Evolutionary conservation across 2,797 vertebrate species (phyloP), one percentile per base, ranked within the genome.

Genomic region (Peromyscus nudipes): DNA sequence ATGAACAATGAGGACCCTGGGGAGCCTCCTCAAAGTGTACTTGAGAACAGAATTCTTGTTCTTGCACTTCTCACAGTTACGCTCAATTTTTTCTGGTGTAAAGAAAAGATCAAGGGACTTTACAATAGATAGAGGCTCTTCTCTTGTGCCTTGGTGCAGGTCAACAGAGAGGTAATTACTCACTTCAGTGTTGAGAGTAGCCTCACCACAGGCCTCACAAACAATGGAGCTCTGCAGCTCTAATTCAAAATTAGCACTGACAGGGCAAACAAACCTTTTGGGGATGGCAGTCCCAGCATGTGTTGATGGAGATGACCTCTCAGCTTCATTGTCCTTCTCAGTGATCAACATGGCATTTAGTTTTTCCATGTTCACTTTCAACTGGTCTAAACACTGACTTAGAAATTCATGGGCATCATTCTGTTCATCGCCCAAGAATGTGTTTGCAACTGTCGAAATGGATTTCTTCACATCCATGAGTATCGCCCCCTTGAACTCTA

Each of bases 381-480:
- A 98, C 98, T 99, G 99, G 98, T 99, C 99, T 97, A 99, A 98
- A 98, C 99, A 99, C 98, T 99, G 99, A 95, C 99, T 99, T 97
- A 99, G 97, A 97, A 99, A 99, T 98, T 99, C 99, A 43, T 99
- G 99, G 23, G 99, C 99, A 86, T 99, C 99, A 1, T 99, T 99
- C 97, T 99, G 99, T 99, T 99, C 98, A 94, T 99, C 99, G 71
- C 99, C 99, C 71, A 99, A 99, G 98, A 99, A 99, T 19, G 99
- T 98, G 97, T 99, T 99, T 0, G 99, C 99, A 0, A 99, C 99
- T 43, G 99, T 99, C 31, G 99, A 99, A 98, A 99, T 99, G 34
- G 99, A 99, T 87, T 98, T 99, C 98, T 99, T 99, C 84, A 99
- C 99, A 97, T 99, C 99, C 92, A 99, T 99, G 92, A 99, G 98